phyloP scores from a whole-genome alignment of 2,113 vertebrate species.

The Ursus arctos region DNA sequence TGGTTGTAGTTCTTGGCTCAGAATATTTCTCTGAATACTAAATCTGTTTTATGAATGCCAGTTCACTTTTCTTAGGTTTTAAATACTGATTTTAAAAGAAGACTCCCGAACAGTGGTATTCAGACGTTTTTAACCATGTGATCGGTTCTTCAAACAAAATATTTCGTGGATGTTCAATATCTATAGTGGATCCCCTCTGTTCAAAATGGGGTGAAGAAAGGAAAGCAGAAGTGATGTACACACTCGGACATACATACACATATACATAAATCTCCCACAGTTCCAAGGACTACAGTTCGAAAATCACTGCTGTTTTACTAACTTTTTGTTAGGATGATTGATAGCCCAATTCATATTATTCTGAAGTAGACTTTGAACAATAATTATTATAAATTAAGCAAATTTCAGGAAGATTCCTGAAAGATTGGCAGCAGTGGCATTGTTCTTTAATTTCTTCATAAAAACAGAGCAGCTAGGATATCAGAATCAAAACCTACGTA shows the following conservation, averaged over 20 bases:
- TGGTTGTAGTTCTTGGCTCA: not conserved
- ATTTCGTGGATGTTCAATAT: not conserved
- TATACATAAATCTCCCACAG: not conserved
- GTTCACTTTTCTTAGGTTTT: conserved; percentile 18
- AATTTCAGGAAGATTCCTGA: not conserved
- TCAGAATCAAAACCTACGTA: not conserved
- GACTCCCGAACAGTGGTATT: not conserved
- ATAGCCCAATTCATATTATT: not conserved
- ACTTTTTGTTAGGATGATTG: not conserved
- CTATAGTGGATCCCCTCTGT: not conserved
- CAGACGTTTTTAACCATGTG: not conserved
- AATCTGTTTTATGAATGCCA: not conserved
- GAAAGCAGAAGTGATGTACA: not conserved
- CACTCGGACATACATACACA: not conserved
- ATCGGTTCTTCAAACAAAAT: not conserved
- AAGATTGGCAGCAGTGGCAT: not conserved
- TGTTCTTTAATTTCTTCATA: not conserved
- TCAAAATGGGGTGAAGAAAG: not conserved
- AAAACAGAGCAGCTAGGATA: not conserved
- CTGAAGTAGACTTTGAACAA: not conserved
- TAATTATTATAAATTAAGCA: conserved; percentile 10
- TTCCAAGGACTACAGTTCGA: not conserved
- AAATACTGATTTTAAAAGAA: conserved; percentile 21
- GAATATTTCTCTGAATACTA: conserved; percentile 13
- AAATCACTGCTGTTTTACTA: not conserved